Conservation (phyloP, 2,113 vertebrate genomes). For the Oryzias woworae region DNA sequence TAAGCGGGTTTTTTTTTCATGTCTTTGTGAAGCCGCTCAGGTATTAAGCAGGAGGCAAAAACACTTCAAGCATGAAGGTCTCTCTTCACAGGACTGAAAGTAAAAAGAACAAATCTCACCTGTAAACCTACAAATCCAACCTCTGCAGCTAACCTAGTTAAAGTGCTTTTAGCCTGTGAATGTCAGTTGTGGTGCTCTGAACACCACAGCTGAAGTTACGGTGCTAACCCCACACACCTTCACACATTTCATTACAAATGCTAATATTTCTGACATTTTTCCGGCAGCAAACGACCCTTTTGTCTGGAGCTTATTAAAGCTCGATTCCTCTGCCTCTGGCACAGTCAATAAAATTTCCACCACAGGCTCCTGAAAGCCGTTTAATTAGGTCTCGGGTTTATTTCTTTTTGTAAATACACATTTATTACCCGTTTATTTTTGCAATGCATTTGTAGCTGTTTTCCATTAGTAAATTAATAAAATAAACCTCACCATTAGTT, state of each 20-base stretch:
- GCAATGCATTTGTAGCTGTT: slow-evolving; percentile 10
- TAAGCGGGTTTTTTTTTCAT: too few species aligned
- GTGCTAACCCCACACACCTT: neutral
- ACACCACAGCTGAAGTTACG: neutral
- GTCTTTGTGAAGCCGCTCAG: too few species aligned
- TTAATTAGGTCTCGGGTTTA: neutral
- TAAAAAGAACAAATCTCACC: too few species aligned
- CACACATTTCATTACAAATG: neutral
- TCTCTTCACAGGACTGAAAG: too few species aligned
- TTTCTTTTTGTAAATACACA: neutral
- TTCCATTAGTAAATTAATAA: neutral
- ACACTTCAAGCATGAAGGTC: too few species aligned
- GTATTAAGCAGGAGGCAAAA: too few species aligned
- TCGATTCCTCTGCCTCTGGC: neutral
- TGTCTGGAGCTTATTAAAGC: neutral
- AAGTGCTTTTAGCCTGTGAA: too few species aligned
- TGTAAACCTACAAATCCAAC: too few species aligned
- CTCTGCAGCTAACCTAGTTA: too few species aligned
- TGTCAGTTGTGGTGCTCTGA: too few species aligned
- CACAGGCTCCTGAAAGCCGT: neutral
- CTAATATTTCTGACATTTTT: neutral
- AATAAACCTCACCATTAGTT: too few species aligned
- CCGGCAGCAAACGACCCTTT: neutral
- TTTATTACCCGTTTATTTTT: neutral
- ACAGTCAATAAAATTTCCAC: neutral